These are phyloP conservation scores for Lottia scabra DNA, from an alignment of 2,888 invertebrate genomes.

Conservation along the genomic window DNA sequence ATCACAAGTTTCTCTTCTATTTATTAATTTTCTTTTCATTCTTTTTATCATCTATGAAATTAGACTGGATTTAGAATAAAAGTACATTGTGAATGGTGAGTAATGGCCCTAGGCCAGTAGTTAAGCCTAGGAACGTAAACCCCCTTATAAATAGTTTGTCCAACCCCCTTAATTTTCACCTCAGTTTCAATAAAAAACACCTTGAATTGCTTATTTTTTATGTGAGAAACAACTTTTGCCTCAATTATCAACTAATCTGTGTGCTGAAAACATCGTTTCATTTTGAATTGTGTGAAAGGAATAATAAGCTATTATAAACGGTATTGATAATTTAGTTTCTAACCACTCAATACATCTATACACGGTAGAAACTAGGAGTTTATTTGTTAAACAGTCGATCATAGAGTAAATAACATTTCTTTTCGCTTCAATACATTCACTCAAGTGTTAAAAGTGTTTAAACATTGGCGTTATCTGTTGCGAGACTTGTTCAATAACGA, in stretches of 20 bases:
- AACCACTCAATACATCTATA: not conserved
- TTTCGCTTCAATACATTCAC: not conserved
- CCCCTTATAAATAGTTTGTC: not conserved
- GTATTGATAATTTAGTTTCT: not conserved
- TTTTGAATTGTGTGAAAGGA: not conserved
- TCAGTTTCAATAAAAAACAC: not conserved
- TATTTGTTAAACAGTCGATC: constrained; percentile 1
- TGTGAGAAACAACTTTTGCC: not conserved
- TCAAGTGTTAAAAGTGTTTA: constrained; percentile 4
- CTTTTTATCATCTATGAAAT: no score
- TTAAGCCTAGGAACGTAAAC: no score
- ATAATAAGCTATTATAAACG: not conserved
- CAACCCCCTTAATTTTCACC: not conserved
- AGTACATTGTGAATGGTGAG: not conserved
- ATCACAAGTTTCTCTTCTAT: no score
- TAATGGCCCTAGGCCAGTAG: not conserved
- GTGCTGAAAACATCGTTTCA: not conserved
- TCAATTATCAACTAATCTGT: constrained; percentile 2
- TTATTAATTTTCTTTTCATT: no score
- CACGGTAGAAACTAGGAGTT: not conserved
- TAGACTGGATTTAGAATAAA: no score
- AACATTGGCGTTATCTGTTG: constrained; percentile 4
- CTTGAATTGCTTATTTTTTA: no score
- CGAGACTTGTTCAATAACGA: constrained; percentile 7
- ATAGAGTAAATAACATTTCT: not conserved